These are phyloP conservation scores for Rosalia funebris DNA, from an alignment of 2,888 invertebrate species.

Conservation along the genomic window DNA sequence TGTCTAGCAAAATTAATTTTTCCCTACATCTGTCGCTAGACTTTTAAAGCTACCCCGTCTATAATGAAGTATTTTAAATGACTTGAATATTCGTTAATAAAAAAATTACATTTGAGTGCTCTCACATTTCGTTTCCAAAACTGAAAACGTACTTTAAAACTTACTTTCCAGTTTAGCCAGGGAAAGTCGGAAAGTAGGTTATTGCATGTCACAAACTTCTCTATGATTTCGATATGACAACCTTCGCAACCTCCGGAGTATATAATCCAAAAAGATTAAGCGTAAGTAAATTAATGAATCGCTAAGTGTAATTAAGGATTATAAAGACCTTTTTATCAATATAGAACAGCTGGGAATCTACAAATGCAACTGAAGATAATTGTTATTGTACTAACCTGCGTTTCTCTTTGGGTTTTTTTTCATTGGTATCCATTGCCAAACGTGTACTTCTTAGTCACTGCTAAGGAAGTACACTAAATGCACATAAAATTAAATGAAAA, in stretches of 20 bases:
- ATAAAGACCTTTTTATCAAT: conserved; percentile 7
- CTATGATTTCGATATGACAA: background rate
- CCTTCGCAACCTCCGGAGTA: background rate
- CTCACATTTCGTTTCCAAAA: too few relatives aligned
- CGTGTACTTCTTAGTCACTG: conserved; percentile 63
- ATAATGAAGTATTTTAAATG: too few relatives aligned
- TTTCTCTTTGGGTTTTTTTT: conserved; percentile 71
- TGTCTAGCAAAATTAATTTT: too few relatives aligned
- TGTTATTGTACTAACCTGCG: conserved; percentile 69
- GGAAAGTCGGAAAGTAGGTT: background rate
- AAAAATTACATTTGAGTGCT: too few relatives aligned
- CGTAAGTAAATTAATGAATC: too few relatives aligned
- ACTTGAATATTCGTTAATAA: too few relatives aligned
- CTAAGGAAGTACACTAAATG: conserved; percentile 59
- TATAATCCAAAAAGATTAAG: background rate
- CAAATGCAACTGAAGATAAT: conserved; percentile 4
- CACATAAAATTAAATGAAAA: conserved; percentile 36
- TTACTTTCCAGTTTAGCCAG: too few relatives aligned
- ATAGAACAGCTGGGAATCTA: background rate
- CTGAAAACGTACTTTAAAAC: too few relatives aligned
- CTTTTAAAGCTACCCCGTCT: too few relatives aligned
- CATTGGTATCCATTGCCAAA: conserved; percentile 57
- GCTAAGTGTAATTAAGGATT: background rate
- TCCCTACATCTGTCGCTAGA: too few relatives aligned
- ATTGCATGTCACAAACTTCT: background rate